A percentile compares a stretch with the other conserved stretches of the same genome.
Evolutionary conservation across 2,888 invertebrate genomes (phyloP).

Genomic region (Orchesellides sinensis): DNA sequence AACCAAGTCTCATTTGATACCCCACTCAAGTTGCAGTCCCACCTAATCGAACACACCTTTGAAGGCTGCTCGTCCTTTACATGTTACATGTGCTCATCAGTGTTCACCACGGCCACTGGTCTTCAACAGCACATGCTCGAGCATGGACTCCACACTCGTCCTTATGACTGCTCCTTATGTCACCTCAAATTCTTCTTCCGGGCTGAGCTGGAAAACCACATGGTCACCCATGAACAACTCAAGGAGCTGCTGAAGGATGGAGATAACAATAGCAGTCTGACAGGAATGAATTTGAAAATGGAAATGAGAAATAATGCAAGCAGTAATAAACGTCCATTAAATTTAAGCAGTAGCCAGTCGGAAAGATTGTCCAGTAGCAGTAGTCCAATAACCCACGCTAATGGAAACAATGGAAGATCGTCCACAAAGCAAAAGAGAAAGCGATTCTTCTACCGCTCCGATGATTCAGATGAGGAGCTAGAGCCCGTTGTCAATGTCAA

Average conservation of each 20-base stretch:
- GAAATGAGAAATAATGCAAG: background rate
- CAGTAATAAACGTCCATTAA: constrained; percentile 40
- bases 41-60: constrained; percentile 95
- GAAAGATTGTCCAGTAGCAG: constrained; percentile 43
- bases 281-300: constrained; percentile 28
- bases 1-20: constrained; percentile 82
- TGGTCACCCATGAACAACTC: constrained; percentile 76
- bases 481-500: constrained; percentile 65
- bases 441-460: constrained; percentile 74
- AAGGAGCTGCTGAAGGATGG: constrained; percentile 66
- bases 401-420: constrained; percentile 15
- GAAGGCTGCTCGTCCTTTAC: constrained; percentile 89
- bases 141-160: constrained; percentile 88
- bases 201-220: constrained; percentile 92
- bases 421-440: constrained; percentile 66
- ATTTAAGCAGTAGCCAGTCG: constrained; percentile 38
- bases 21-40: constrained; percentile 89
- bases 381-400: constrained; percentile 35
- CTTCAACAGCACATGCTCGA: constrained; percentile 89
- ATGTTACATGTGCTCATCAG: constrained; percentile 92
- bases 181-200: constrained; percentile 92
- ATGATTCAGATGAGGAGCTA: constrained; percentile 75
- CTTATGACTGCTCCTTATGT: constrained; percentile 91
- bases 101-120: constrained; percentile 89
- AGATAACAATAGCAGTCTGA: background rate